phyloP scores from a whole-genome alignment of 2,888 invertebrate species.

The Ophion costatus region DNA sequence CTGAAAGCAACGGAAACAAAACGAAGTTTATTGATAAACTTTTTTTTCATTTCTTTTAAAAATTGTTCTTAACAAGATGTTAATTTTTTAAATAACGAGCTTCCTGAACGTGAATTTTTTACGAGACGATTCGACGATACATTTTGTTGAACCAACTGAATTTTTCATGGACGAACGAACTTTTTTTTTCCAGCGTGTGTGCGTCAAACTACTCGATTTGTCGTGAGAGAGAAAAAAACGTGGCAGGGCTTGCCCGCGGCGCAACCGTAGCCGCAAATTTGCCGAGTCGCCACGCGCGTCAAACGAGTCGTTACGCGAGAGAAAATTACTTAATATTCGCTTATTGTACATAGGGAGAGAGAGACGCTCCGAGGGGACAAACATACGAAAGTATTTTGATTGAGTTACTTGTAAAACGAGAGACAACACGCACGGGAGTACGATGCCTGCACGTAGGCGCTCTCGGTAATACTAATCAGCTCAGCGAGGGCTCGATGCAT shows the following conservation, averaged over 20 bases:
- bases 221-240: background rate
- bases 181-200: too few species aligned
- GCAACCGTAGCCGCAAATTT: background rate
- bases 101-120: too few species aligned
- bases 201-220: background rate
- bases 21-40: too few species aligned
- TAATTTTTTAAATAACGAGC: too few species aligned
- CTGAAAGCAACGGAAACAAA: too few species aligned
- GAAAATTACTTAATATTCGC: conserved; percentile 71
- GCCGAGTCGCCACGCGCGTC: conserved; percentile 55
- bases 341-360: conserved; percentile 61
- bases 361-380: conserved; percentile 30
- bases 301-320: conserved; percentile 66
- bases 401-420: conserved; percentile 67
- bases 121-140: too few species aligned
- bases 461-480: conserved; percentile 63
- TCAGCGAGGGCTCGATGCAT: conserved; percentile 58
- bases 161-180: too few species aligned
- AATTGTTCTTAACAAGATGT: too few species aligned
- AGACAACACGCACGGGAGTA: conserved; percentile 42
- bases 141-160: too few species aligned
- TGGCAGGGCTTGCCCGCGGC: too few species aligned
- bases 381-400: conserved; percentile 66
- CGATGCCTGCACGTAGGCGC: conserved; percentile 61
- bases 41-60: too few species aligned